These are phyloP conservation scores for Halictus quadricinctus DNA, from an alignment of 2,888 invertebrate species.

Conservation along the genomic window DNA sequence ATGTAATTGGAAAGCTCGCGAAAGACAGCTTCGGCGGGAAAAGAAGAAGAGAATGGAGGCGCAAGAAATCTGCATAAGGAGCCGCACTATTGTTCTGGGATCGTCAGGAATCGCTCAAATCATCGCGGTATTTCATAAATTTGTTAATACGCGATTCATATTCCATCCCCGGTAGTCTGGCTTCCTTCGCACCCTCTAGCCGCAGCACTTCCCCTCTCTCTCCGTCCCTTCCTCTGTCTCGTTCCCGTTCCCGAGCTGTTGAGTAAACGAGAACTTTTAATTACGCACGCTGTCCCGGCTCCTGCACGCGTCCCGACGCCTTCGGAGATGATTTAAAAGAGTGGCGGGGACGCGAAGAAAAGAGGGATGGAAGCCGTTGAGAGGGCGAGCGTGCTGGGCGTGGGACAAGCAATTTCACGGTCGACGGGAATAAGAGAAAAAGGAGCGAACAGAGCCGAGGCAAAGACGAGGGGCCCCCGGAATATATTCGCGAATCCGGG, in stretches of 20 bases:
- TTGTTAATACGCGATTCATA: conserved; percentile 38
- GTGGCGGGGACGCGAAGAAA: conserved; percentile 16
- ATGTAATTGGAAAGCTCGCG: not conserved
- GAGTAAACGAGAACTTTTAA: conserved; percentile 64
- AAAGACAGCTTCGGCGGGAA: not conserved
- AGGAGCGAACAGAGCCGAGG: conserved; percentile 16
- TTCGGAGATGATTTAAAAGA: conserved; percentile 52
- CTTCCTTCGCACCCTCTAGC: not conserved
- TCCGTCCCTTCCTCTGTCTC: not conserved
- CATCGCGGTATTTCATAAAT: conserved; percentile 12
- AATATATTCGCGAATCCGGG: conserved; percentile 42
- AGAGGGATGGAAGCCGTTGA: conserved; percentile 18
- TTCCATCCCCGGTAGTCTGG: conserved; percentile 10
- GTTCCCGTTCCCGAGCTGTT: conserved; percentile 13
- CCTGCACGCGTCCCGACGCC: conserved; percentile 40
- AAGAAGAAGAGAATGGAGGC: not conserved
- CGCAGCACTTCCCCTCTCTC: too few species aligned
- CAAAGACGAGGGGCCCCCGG: conserved; percentile 3
- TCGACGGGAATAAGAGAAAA: conserved; percentile 59
- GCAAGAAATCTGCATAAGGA: conserved; percentile 20
- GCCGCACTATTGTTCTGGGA: not conserved
- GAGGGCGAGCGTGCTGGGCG: conserved; percentile 20
- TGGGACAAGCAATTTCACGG: conserved; percentile 63
- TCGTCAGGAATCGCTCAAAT: not conserved
- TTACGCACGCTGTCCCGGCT: conserved; percentile 43